Evolutionary conservation across 37 sponge, comb jelly and placozoan genomes (phyloP).

Genomic region (Hexactinellida sp.): DNA sequence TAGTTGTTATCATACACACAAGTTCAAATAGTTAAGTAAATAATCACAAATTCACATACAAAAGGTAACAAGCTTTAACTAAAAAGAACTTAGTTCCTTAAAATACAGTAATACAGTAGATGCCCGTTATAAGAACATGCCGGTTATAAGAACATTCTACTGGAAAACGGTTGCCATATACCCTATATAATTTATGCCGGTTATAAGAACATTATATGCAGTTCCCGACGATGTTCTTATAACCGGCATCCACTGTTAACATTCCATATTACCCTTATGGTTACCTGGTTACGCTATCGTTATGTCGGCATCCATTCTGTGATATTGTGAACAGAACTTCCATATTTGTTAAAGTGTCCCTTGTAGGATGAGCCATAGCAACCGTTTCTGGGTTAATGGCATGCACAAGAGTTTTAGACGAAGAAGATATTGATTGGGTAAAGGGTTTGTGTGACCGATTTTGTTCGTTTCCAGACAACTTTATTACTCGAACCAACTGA

Average conservation of each 20-base stretch:
- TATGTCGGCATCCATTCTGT: neutral
- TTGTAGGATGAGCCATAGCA: neutral
- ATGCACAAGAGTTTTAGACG: neutral
- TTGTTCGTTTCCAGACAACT: neutral
- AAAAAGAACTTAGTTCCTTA: too few relatives aligned
- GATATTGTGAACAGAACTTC: neutral
- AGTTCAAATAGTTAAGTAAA: too few relatives aligned
- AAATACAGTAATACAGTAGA: too few relatives aligned
- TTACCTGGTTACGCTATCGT: neutral
- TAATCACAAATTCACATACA: too few relatives aligned
- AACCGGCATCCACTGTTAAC: neutral
- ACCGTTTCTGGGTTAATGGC: neutral
- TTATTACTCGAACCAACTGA: neutral
- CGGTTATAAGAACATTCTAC: too few relatives aligned
- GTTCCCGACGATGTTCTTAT: too few relatives aligned
- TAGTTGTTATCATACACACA: too few relatives aligned
- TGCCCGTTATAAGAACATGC: too few relatives aligned
- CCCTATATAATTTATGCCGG: too few relatives aligned
- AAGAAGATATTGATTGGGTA: neutral
- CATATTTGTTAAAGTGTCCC: neutral
- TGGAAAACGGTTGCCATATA: too few relatives aligned
- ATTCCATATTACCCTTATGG: neutral
- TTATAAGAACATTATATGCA: too few relatives aligned
- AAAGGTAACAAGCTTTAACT: too few relatives aligned
- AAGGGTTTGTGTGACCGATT: neutral